phyloP scores from a whole-genome alignment of 1,140 invertebrate genomes.

The Limonius californicus region DNA sequence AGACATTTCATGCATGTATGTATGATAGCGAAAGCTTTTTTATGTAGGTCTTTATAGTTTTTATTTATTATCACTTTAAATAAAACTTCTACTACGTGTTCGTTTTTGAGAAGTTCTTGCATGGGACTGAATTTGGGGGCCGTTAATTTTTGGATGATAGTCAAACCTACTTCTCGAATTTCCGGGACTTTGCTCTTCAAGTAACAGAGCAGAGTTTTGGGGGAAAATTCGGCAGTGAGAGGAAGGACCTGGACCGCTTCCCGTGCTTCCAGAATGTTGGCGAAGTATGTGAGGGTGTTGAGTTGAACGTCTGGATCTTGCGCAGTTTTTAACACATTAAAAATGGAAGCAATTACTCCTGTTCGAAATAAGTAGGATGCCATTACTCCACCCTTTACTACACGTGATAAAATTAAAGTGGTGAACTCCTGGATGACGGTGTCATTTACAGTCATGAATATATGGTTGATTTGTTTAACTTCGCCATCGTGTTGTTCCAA shows the following conservation, averaged over 20 bases:
- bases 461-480: background rate
- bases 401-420: background rate
- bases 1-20: background rate
- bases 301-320: background rate
- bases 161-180: background rate
- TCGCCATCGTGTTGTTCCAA: background rate
- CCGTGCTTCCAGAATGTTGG: background rate
- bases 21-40: conserved; percentile 1
- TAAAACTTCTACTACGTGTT: background rate
- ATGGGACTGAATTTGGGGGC: background rate
- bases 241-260: background rate
- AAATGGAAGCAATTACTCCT: background rate
- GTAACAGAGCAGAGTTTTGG: background rate
- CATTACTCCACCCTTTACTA: background rate
- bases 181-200: background rate
- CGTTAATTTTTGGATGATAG: background rate
- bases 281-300: background rate
- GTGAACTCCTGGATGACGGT: background rate
- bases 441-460: background rate
- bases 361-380: background rate
- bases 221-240: background rate
- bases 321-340: background rate
- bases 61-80: background rate
- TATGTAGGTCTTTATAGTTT: background rate
- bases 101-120: background rate